Percentiles rank a stretch among this genome's conserved stretches.
Evolutionary conservation across 1,140 invertebrate species (phyloP).

Genomic region (Dendrolimus punctatus): DNA sequence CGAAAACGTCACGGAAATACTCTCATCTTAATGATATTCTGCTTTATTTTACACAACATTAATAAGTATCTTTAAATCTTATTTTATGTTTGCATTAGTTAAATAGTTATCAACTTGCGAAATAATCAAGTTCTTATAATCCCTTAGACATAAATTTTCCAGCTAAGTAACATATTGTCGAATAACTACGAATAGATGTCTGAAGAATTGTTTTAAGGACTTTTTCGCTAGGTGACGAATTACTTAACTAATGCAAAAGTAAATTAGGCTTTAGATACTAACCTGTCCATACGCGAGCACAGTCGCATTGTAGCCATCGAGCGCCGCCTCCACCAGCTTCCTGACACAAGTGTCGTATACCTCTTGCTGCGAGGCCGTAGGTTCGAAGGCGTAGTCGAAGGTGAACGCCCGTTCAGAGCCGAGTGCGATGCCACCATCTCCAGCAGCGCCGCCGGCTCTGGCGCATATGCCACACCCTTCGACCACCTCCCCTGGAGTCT

Average conservation of each 20-base stretch:
- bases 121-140: too few relatives aligned
- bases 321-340: conserved; percentile 87
- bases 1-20: too few relatives aligned
- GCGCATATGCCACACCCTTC: conserved; percentile 97
- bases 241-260: background rate
- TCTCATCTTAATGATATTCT: too few relatives aligned
- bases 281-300: conserved; percentile 96
- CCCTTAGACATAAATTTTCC: too few relatives aligned
- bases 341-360: conserved; percentile 92
- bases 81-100: too few relatives aligned
- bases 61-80: too few relatives aligned
- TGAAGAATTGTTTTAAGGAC: background rate
- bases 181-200: background rate
- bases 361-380: conserved; percentile 78
- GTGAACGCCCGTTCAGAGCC: conserved; percentile 97
- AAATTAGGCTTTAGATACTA: conserved; percentile 16
- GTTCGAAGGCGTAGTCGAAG: conserved; percentile 96
- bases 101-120: too few relatives aligned
- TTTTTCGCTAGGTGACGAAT: background rate
- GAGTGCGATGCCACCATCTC: conserved; percentile 92
- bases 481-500: conserved; percentile 92
- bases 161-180: too few relatives aligned
- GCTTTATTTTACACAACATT: too few relatives aligned
- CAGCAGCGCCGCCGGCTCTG: conserved; percentile 87
- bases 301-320: conserved; percentile 97